Percentiles rank a stretch among this genome's conserved stretches.
Evolutionary conservation across 1,140 invertebrate species (phyloP).

Genomic region (Batillaria attramentaria): DNA sequence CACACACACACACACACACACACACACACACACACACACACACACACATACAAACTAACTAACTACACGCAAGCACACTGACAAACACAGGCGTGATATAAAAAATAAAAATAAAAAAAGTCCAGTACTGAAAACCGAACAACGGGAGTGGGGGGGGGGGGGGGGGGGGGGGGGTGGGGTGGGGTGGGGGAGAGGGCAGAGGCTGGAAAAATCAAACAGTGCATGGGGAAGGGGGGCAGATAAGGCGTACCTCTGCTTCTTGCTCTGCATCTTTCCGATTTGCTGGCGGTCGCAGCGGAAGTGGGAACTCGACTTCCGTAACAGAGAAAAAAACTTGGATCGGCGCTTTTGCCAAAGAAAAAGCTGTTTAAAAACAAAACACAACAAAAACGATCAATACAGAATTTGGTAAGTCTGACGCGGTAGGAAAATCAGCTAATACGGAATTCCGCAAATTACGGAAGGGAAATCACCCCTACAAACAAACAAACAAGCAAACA

Average conservation of each 20-base stretch:
- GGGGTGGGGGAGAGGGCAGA: neutral
- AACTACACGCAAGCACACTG: neutral
- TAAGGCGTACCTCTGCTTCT: no score
- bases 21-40: slow-evolving; percentile 9
- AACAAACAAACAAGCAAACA: no score
- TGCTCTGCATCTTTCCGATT: neutral
- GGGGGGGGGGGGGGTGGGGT: neutral
- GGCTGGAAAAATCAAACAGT: neutral
- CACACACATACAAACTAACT: neutral
- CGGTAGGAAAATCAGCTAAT: no score
- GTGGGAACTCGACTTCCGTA: neutral
- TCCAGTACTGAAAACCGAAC: no score
- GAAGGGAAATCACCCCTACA: no score
- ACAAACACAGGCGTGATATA: neutral
- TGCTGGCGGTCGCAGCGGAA: neutral
- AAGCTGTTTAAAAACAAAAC: neutral
- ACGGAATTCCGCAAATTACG: no score
- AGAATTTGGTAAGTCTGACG: neutral
- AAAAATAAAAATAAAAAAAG: neutral
- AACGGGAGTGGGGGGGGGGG: neutral
- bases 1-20: slow-evolving; percentile 16
- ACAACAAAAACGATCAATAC: neutral
- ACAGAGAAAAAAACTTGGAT: neutral
- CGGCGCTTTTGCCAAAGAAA: neutral
- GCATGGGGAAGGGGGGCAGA: neutral